phyloP scores from a whole-genome alignment of 2,888 invertebrate species.

The Chymomyza fuscimana region DNA sequence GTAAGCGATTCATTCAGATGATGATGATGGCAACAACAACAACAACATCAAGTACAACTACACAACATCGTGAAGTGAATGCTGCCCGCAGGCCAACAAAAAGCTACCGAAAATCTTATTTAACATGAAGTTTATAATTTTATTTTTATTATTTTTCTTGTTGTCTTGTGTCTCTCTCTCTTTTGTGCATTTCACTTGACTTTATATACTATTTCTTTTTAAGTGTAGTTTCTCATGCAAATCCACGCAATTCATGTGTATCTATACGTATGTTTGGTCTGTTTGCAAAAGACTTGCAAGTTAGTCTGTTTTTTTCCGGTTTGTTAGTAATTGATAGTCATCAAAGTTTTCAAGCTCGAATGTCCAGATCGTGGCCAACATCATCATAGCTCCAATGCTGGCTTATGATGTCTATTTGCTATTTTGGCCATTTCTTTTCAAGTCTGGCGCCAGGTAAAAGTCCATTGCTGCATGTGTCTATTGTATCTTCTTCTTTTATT shows the following conservation, averaged over 20 bases:
- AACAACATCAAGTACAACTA: neutral
- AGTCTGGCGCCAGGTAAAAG: slow-evolving; percentile 32
- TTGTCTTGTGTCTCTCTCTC: slow-evolving; percentile 23
- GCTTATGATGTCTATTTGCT: slow-evolving; percentile 4
- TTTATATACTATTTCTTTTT: slow-evolving; percentile 36
- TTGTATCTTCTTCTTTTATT: neutral
- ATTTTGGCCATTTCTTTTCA: slow-evolving; percentile 7
- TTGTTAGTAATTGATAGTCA: slow-evolving; percentile 59
- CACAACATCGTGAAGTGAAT: neutral
- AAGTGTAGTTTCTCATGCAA: slow-evolving; percentile 69
- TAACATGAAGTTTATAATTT: slow-evolving; percentile 27
- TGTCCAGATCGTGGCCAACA: slow-evolving; percentile 22
- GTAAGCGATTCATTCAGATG: neutral
- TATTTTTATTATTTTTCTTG: slow-evolving; percentile 9
- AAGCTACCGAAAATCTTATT: slow-evolving; percentile 59
- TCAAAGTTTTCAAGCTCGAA: slow-evolving; percentile 16
- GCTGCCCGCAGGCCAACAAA: neutral
- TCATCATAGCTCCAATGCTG: slow-evolving; percentile 13
- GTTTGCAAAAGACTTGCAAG: slow-evolving; percentile 31
- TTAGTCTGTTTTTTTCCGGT: slow-evolving; percentile 53
- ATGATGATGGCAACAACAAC: neutral
- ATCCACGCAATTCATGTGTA: slow-evolving; percentile 51
- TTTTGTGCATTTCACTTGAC: slow-evolving; percentile 20
- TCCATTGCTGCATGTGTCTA: slow-evolving; percentile 15
- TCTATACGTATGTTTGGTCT: slow-evolving; percentile 23